Base-by-base conservation (phyloP, 2,113 vertebrate genomes). In the Syrmaticus mikado region DNA sequence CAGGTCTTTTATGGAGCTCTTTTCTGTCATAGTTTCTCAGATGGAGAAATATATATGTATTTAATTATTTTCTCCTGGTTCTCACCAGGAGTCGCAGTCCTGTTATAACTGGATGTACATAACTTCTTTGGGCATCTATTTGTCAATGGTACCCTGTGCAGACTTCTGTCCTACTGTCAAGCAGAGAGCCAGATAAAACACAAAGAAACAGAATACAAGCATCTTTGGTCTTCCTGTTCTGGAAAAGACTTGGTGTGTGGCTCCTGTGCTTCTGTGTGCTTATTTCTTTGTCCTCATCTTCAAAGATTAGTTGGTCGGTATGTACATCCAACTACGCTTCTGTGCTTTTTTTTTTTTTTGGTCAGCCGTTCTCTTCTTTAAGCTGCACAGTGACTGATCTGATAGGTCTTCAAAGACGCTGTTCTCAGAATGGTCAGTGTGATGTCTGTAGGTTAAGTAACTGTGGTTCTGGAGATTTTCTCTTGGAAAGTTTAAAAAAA, bases 341-440 rank as follows among this genome's bases (percentile, higher is more conserved):
- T 15, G 4, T 85, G 1, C 68, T 20, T 14, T 67, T 68, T 52
- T 78, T 16, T 15, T 34, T 32, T 2, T 68, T 40, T 40, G 11
- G 30, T 72, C n/a, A 30, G n/a, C 73, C 28, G 38, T 75, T 79
- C 46, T 65, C 82, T 71, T 43, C 46, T 25, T 48, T 83, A 8
- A 43, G 20, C 32, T 80, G 82, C 55, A 24, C 48, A 45, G 55
- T 1, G 6, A n/a, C 25, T 71, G 28, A 17, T 28, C 76, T 3
- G 2, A 11, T 8, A n/a, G 28, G 62, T 53, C 82, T 85, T 27
- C 7, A 5, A 5, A n/a, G 45, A 70, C 11, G 13, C 41, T 83
- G 55, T 21, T 41, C 32, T 71, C 28, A 25, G 68, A 71, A 41
- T 13, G 32, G 30, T 74, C 73, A 78, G 45, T 0, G 0, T 0